Evolutionary conservation across 92 coral and sea anemone genomes (phyloP), one percentile per base, ranked within the genome.

Genomic region (Metridium senile): DNA sequence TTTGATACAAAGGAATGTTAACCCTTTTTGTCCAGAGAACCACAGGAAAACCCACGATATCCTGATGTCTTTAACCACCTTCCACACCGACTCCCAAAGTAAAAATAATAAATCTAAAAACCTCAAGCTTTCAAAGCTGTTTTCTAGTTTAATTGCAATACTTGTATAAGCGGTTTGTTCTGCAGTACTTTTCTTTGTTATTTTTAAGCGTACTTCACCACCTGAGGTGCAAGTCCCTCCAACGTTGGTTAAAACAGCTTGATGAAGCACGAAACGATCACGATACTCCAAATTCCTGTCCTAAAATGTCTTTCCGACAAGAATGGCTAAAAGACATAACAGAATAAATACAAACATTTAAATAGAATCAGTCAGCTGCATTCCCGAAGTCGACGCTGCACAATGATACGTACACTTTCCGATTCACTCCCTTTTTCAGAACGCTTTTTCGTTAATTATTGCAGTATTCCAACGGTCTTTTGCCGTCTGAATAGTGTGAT

Each of bases 21-120:
- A 57, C 68, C 56, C n/a, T 33, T 61, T 52, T 71, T 71, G 76
- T 53, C 64, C 52, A 13, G 16, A 22, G 32, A 73, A 73, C 78
- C 78, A 32, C 78, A 73, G 67, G 78, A 73, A 26, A 53, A 32
- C 11, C 78, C 61, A 58, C 78, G 28, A 35, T 34, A 49, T 73
- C 78, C 78, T 39, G 67, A 56, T 18, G 4, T 7, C 49, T 72
- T 19, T 52, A 72, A 53, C 76, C 76, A 33, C 61, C 49, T 45
- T 43, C n/a, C n/a, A 33, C 72, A 68, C 18, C 33, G 51, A 27
- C 32, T 39, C 49, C 58, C 61, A 6, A 19, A 22, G 17, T 17
- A 17, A n/a, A 22, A 54, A 17, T 17, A 54, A n/a, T 54, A 2
- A 17, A 22, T 17, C 22, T 17, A 9, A 9, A 54, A 54, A 17